Conservation (phyloP, 2,797 vertebrate species). For the Micropoecilia bifurca region DNA sequence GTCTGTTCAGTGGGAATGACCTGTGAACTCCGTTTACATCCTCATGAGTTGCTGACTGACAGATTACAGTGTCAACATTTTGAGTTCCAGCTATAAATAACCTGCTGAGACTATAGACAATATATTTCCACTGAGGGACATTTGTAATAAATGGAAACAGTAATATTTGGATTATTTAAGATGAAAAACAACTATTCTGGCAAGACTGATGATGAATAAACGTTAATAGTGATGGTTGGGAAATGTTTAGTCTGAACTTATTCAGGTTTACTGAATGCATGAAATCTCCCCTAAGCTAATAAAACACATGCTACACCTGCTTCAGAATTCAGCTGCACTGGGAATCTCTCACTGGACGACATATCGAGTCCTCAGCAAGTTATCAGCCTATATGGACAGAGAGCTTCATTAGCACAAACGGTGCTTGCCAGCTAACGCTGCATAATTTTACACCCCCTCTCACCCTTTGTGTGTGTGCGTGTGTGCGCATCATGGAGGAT, state of each 20-base stretch:
- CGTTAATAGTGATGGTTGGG: background rate
- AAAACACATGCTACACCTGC: slow-evolving; percentile 56
- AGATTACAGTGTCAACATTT: background rate
- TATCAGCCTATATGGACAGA: slow-evolving; percentile 75
- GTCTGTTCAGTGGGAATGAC: background rate
- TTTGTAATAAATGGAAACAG: background rate
- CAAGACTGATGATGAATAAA: no score
- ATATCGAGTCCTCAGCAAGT: slow-evolving; percentile 76
- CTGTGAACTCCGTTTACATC: background rate
- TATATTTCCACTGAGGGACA: background rate
- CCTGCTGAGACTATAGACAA: background rate
- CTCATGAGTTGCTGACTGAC: background rate
- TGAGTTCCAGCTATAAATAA: background rate
- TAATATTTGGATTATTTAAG: background rate
- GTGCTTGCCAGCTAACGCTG: slow-evolving; percentile 71
- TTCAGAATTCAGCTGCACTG: slow-evolving; percentile 61
- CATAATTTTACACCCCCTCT: slow-evolving; percentile 77
- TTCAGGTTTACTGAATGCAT: background rate
- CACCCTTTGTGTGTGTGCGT: slow-evolving; percentile 36
- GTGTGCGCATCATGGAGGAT: slow-evolving; percentile 33
- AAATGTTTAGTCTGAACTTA: slow-evolving; percentile 9
- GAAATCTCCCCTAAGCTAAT: slow-evolving; percentile 25
- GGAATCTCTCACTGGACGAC: slow-evolving; percentile 64
- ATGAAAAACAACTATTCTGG: background rate
- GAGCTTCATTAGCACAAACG: slow-evolving; percentile 77